Conservation (phyloP, 1,140 invertebrate species). For the Drosophila elegans region DNA sequence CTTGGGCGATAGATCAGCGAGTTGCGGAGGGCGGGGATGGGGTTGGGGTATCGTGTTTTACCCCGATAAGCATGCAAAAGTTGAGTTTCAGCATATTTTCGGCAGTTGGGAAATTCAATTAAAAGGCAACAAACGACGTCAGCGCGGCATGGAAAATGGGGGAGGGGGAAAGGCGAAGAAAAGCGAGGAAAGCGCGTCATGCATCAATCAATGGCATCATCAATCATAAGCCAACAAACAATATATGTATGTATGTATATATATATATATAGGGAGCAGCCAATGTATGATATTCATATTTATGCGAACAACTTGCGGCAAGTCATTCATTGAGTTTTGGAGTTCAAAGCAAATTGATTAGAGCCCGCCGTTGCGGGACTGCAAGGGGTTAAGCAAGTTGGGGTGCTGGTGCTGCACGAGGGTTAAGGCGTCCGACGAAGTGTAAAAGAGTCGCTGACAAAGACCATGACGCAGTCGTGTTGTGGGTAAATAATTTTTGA, state of each 20-base stretch:
- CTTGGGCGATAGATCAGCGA: neutral
- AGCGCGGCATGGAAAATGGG: constrained; percentile 2
- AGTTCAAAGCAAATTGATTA: constrained; percentile 55
- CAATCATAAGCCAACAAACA: constrained; percentile 71
- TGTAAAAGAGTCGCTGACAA: constrained; percentile 29
- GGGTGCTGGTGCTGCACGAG: neutral
- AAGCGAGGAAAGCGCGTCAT: constrained; percentile 62
- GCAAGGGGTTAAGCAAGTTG: constrained; percentile 29
- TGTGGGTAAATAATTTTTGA: constrained; percentile 22
- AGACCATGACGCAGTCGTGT: constrained; percentile 18
- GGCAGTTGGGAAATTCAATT: constrained; percentile 71
- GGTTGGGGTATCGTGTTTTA: constrained; percentile 34
- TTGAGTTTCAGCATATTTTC: constrained; percentile 56
- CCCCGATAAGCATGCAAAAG: constrained; percentile 74
- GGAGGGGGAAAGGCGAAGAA: constrained; percentile 12
- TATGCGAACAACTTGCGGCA: constrained; percentile 32
- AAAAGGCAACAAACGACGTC: constrained; percentile 64
- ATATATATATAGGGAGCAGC: constrained; percentile 6
- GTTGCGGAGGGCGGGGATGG: neutral
- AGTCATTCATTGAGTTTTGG: constrained; percentile 52
- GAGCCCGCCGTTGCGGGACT: constrained; percentile 2
- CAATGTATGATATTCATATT: constrained; percentile 45
- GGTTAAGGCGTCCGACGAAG: neutral
- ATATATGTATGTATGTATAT: constrained; percentile 38
- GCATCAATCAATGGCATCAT: constrained; percentile 81